Evolutionary conservation across 2,113 vertebrate species (phyloP).

Genomic region (Galbula dea): DNA sequence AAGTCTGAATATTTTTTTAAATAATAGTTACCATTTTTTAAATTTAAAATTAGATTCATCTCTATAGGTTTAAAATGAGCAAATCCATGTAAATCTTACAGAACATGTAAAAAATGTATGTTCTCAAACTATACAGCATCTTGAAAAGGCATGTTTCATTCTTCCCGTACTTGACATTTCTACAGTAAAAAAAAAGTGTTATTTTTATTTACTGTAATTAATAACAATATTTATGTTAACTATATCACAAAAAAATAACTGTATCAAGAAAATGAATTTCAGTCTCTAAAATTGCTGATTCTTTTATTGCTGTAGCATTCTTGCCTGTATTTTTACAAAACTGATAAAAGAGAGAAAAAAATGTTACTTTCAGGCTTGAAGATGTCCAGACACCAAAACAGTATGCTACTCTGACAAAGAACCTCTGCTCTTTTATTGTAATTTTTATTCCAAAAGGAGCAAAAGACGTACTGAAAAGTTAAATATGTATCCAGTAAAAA

Average conservation of each 20-base stretch:
- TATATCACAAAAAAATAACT: not conserved
- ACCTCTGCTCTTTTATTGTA: not conserved
- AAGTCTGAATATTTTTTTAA: not conserved
- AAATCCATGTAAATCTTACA: not conserved
- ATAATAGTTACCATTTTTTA: not conserved
- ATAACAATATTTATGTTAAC: not conserved
- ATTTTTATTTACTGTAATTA: not conserved
- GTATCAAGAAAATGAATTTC: not conserved
- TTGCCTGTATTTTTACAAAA: not conserved
- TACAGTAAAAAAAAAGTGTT: not conserved
- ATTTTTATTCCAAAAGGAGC: not conserved
- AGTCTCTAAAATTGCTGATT: not conserved
- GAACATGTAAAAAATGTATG: rapidly evolving
- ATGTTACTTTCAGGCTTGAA: not conserved
- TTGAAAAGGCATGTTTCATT: not conserved
- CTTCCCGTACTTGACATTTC: not conserved
- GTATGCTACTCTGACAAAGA: not conserved
- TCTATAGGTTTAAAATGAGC: not conserved
- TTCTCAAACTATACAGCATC: not conserved
- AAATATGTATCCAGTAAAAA: not conserved
- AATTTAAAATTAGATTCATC: not conserved
- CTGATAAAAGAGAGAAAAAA: not conserved
- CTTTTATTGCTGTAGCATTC: not conserved
- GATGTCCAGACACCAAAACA: not conserved
- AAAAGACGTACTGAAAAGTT: not conserved